Evolutionary conservation across 2,888 invertebrate genomes (phyloP), one percentile per base, ranked within the genome.

Genomic region (Drosophila leonis): DNA sequence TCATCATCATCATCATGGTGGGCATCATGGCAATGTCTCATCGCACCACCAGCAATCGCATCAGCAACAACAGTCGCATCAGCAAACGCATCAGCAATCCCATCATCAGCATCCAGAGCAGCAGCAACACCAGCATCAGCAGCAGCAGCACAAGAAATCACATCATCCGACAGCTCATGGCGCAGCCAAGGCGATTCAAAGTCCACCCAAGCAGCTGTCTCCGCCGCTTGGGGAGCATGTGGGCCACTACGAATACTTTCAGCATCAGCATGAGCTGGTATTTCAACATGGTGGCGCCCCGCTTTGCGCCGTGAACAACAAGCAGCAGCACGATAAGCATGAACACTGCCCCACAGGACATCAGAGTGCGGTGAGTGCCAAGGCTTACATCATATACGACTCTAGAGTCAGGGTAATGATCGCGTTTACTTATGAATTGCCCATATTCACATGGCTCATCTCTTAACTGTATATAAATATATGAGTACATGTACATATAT

Each of bases 301-400:
- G 61, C 55, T 52, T 59, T 59, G 54, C 57, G 62, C 60, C 59
- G n/a, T n/a, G 3, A 49, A 49, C 18, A 69, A 51, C 57, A 69
- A 44, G 69, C 75, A 71, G 52, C 78, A 74, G 15, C 76, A 74
- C 46, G 76, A 91, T 68, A 91, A 91, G 74, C 91, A 91, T 65
- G 91, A 91, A 65, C 92, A 92, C 35, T 91, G 91, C 76, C 91
- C 91, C 66, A 90, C 82, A 73, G 91, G 92, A 72, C 91, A 91
- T 66, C 92, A 92, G 70, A 91, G 91, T 65, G 72, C 88, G 90
- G 91, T 91, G 81, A 92, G 91, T 83, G 20, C 31, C 51, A 49
- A 33, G 51, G 52, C 67, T 73, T 80, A 84, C 84, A 82, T 74
- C 87, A 80, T 72, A 27, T 18, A 20, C 13, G 13, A 13, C 27